Conservation (phyloP, 2,888 invertebrate genomes). For the Salticus scenicus region DNA sequence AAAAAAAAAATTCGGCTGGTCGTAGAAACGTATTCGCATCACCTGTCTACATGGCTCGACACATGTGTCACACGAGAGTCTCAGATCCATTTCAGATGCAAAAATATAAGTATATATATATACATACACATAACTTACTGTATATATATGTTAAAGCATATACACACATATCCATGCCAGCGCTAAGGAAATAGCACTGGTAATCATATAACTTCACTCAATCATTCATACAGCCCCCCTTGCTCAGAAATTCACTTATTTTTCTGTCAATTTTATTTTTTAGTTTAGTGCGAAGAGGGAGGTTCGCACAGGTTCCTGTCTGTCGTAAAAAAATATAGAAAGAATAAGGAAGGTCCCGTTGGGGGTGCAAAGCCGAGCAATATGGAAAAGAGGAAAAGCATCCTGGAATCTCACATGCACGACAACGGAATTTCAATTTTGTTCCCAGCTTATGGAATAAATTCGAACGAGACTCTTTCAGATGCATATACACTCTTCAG, state of each 20-base stretch:
- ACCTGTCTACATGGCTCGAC: conserved; percentile 58
- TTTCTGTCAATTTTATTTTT: conserved; percentile 68
- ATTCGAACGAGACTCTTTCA: conserved; percentile 70
- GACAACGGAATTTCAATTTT: conserved; percentile 71
- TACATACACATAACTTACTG: conserved; percentile 5
- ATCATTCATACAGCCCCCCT: conserved; percentile 60
- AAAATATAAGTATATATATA: conserved; percentile 1
- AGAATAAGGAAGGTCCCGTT: background rate
- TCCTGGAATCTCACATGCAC: conserved; percentile 65
- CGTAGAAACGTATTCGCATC: conserved; percentile 47
- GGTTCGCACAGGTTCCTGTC: conserved; percentile 26
- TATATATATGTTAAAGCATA: conserved; percentile 62
- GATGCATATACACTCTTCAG: conserved; percentile 65
- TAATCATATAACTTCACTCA: conserved; percentile 70
- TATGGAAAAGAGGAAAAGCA: conserved; percentile 66
- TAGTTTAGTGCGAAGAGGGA: conserved; percentile 1
- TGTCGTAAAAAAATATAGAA: conserved; percentile 16
- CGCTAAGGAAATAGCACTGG: conserved; percentile 36
- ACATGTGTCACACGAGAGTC: conserved; percentile 57
- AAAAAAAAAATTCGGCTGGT: background rate
- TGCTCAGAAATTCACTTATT: conserved; percentile 66
- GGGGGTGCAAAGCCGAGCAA: conserved; percentile 60
- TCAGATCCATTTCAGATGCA: conserved; percentile 22
- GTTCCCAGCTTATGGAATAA: conserved; percentile 70
- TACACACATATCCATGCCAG: conserved; percentile 41